phyloP scores from a whole-genome alignment of 2,797 vertebrate genomes.

The Zenarchopterus dispar region DNA sequence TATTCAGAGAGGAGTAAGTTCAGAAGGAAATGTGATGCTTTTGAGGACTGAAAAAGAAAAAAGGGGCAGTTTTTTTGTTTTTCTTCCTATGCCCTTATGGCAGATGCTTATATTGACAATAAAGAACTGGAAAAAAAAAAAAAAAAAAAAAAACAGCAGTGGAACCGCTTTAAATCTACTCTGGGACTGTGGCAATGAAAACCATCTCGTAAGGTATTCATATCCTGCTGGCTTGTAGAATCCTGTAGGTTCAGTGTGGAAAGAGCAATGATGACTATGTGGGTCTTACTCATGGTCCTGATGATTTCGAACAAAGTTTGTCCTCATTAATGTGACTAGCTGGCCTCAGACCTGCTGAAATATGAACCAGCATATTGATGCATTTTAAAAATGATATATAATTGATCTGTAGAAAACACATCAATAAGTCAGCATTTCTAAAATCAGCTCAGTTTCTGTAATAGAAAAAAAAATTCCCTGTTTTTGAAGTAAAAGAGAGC shows the following conservation, averaged over 20 bases:
- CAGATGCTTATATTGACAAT: too few relatives aligned
- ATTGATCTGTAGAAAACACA: slow-evolving; percentile 61
- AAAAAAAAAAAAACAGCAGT: not conserved
- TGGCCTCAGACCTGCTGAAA: slow-evolving; percentile 49
- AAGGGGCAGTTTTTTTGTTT: too few relatives aligned
- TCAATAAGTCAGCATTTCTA: slow-evolving; percentile 67
- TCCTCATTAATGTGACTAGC: slow-evolving; percentile 14
- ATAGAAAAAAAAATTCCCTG: slow-evolving; percentile 46
- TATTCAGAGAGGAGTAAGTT: too few relatives aligned
- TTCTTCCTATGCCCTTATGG: too few relatives aligned
- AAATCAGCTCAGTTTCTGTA: slow-evolving; percentile 50
- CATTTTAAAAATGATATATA: slow-evolving; percentile 57
- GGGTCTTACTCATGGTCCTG: slow-evolving; percentile 20
- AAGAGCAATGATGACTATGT: too few relatives aligned
- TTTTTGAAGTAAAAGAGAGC: slow-evolving; percentile 49
- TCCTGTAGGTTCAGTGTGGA: too few relatives aligned
- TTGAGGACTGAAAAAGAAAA: too few relatives aligned
- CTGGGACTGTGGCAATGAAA: not conserved
- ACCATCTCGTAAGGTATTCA: not conserved
- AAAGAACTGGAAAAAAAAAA: too few relatives aligned
- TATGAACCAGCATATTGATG: slow-evolving; percentile 39
- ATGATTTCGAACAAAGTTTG: slow-evolving; percentile 13
- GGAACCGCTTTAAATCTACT: not conserved
- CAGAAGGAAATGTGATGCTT: too few relatives aligned
- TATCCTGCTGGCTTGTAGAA: not conserved